A percentile compares a stretch with the other conserved stretches of the same genome.
Evolutionary conservation across 2,888 invertebrate species (phyloP).

Genomic region (Mamestra brassicae): DNA sequence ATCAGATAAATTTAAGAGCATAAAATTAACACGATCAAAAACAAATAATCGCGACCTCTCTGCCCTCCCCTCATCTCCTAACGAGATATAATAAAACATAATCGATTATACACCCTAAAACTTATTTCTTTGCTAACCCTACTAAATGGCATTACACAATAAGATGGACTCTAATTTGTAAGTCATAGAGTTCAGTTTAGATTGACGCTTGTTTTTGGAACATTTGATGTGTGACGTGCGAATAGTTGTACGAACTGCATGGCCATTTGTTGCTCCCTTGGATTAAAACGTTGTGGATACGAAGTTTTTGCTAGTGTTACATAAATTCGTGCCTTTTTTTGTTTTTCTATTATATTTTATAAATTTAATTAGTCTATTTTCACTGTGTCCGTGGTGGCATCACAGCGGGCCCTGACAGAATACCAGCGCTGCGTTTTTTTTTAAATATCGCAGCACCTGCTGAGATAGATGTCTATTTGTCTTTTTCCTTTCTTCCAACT

Average conservation of each 20-base stretch:
- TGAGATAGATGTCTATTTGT: no score
- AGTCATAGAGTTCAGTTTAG: constrained; percentile 56
- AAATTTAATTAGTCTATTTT: no score
- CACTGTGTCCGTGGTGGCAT: no score
- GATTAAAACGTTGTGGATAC: constrained; percentile 63
- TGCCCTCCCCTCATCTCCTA: constrained; percentile 70
- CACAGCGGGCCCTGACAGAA: no score
- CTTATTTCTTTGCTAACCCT: constrained; percentile 75
- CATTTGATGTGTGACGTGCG: constrained; percentile 48
- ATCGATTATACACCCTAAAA: constrained; percentile 85
- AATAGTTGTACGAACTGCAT: constrained; percentile 75
- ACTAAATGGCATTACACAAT: constrained; percentile 31
- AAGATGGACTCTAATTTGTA: constrained; percentile 18
- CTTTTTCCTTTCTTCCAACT: no score
- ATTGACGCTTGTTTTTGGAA: constrained; percentile 23
- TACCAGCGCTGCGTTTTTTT: no score
- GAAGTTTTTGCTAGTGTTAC: constrained; percentile 1
- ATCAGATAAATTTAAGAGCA: constrained; percentile 65
- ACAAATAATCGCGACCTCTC: constrained; percentile 65
- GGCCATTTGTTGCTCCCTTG: constrained; percentile 78
- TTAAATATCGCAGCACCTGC: no score
- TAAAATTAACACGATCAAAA: constrained; percentile 72
- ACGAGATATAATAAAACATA: constrained; percentile 83
- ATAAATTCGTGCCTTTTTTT: background rate
- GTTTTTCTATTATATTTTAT: background rate